These are phyloP conservation scores for Neolamprologus brichardi DNA, from an alignment of 2,113 vertebrate genomes.

Conservation along the genomic window DNA sequence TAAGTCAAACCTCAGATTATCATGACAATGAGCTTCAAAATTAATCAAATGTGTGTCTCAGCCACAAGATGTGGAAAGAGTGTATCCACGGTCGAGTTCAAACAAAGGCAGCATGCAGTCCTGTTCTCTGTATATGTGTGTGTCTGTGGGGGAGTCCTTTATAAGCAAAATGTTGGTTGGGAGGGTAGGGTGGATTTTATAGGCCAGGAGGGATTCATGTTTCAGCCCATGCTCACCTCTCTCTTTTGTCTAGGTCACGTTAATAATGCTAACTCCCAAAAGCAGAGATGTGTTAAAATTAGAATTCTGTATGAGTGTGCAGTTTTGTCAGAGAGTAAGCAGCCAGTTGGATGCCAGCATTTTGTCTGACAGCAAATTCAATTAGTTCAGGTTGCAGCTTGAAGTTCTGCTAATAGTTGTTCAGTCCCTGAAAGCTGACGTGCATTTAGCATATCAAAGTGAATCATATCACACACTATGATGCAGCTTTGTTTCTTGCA, in stretches of 20 bases:
- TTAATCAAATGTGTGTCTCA: conserved; percentile 27
- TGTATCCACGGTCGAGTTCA: conserved; percentile 14
- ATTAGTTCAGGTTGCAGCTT: conserved; percentile 10
- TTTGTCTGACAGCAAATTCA: background rate
- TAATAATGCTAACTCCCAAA: conserved; percentile 29
- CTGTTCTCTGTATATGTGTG: conserved; percentile 12
- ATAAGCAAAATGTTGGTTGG: conserved; percentile 29
- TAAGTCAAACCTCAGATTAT: conserved; percentile 32
- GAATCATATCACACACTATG: background rate
- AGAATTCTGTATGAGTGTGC: background rate
- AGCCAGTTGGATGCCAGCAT: background rate
- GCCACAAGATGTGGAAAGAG: conserved; percentile 31
- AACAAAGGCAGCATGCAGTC: conserved; percentile 57
- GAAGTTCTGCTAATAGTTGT: background rate
- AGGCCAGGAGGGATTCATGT: conserved; percentile 52
- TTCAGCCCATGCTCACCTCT: conserved; percentile 32
- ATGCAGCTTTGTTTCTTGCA: background rate
- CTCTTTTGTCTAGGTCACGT: conserved; percentile 36
- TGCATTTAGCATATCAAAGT: background rate
- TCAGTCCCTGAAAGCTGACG: background rate
- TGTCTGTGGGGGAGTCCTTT: conserved; percentile 17
- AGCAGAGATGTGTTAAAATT: background rate
- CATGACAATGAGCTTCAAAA: conserved; percentile 45
- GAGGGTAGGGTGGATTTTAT: conserved; percentile 32
- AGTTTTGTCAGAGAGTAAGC: background rate